Evolutionary conservation across 2,797 vertebrate species (phyloP), one percentile per base, ranked within the genome.

Genomic region (Artibeus lituratus): DNA sequence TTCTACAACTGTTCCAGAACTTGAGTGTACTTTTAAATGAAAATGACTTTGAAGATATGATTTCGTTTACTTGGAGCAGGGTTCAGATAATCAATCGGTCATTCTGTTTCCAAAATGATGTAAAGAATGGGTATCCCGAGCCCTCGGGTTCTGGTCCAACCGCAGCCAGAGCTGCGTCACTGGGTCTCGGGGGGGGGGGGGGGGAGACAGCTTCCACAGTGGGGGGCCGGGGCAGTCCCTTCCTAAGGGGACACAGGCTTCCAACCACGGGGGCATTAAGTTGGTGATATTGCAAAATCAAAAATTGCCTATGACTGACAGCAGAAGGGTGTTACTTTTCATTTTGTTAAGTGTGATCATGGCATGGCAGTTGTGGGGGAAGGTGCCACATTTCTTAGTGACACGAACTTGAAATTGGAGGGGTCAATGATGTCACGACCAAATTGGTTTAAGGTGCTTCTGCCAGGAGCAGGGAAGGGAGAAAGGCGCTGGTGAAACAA

Each of bases 11-110:
- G 91, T 57, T 11, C 86, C 96, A 96, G 86, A 91, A 96, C 74
- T 3, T 83, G 32, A 21, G 90, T 87, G 86, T 94, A 87, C 95
- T 93, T 92, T 91, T 84, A 88, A 73, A 59, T 47, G 37, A 32
- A 65, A 88, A 15, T 2, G 85, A 78, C 96, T 92, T 95, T 92
- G 67, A 84, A 26, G 2, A 74, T n/a, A 57, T 53, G 73, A 86
- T 62, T 94, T 95, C 53, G 18, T 19, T 59, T 85, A 76, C 84
- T 67, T 57, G 26, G 69, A 59, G 67, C 88, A 86, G 83, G 74
- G 14, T 6, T 67, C 14, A 12, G 76, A 65, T n/a, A 24, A 69
- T n/a, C 51, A 24, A 69, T n/a, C 51, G 0, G 4, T 65, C 74
- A 73, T 10, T 26, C n/a, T 53, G 88, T 72, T 35, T 22, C 39